Percentiles rank a stretch among this genome's conserved stretches.
These are phyloP conservation scores for Malacosoma neustria DNA, from an alignment of 2,888 invertebrate species.

Conservation along the genomic window DNA sequence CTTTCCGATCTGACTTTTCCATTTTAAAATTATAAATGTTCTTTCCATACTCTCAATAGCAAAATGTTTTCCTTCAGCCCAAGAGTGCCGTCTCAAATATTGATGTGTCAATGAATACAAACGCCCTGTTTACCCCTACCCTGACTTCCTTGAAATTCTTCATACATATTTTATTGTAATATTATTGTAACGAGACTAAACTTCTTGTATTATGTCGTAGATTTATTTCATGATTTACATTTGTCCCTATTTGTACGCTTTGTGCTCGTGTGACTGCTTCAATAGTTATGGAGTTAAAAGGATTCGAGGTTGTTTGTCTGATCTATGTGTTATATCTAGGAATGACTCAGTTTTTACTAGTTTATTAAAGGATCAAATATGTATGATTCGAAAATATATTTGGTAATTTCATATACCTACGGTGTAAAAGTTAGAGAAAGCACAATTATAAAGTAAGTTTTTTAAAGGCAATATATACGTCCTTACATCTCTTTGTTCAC, in stretches of 20 bases:
- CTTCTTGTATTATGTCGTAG: not conserved
- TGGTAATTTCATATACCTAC: too few species aligned
- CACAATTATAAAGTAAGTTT: too few species aligned
- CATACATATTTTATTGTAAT: not conserved
- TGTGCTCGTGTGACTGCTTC: not conserved
- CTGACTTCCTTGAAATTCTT: not conserved
- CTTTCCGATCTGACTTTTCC: too few species aligned
- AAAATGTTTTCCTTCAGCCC: not conserved
- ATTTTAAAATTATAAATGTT: too few species aligned
- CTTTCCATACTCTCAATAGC: too few species aligned
- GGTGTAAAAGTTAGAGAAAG: too few species aligned
- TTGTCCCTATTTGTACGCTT: not conserved
- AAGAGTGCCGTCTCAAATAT: not conserved
- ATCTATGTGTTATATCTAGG: not conserved
- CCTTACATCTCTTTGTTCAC: too few species aligned
- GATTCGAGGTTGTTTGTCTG: not conserved
- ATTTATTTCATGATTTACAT: not conserved
- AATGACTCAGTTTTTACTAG: not conserved
- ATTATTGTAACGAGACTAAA: not conserved
- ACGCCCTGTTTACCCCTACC: not conserved
- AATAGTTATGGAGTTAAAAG: not conserved
- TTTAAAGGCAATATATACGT: too few species aligned
- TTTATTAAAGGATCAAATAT: too few species aligned
- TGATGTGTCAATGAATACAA: not conserved
- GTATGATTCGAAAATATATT: too few species aligned